Evolutionary conservation across 64 coral and sea anemone genomes (phyloP).

Genomic region (Dendronephthya gigantea): DNA sequence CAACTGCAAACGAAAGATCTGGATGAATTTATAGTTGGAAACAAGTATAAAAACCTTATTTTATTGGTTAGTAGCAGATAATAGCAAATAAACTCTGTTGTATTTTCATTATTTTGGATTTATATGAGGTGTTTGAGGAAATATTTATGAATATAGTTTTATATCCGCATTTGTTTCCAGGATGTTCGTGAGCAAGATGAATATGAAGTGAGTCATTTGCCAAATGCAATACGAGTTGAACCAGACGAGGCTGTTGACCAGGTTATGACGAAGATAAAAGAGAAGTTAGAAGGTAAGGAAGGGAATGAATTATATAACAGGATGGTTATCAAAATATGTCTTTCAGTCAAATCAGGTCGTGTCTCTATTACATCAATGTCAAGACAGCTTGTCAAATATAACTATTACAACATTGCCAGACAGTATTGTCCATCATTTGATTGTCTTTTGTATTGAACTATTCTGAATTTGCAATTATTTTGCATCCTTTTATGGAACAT

Average conservation of each 20-base stretch:
- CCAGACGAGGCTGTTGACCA: conserved; percentile 27
- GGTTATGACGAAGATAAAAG: conserved; percentile 29
- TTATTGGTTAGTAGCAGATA: conserved; percentile 47
- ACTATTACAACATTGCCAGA: too few species aligned
- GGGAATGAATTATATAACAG: not conserved
- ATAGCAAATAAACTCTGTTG: not conserved
- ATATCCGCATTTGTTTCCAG: conserved; percentile 6
- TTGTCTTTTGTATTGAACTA: too few species aligned
- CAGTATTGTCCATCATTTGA: too few species aligned
- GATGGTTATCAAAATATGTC: not conserved
- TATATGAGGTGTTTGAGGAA: not conserved
- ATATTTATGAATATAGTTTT: too few species aligned
- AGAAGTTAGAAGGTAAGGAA: conserved; percentile 5
- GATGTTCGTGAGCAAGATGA: conserved; percentile 43
- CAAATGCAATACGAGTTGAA: conserved; percentile 24
- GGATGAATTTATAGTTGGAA: conserved; percentile 22
- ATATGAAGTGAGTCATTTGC: conserved; percentile 50
- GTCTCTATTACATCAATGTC: too few species aligned
- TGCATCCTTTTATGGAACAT: too few species aligned
- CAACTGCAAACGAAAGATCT: conserved; percentile 48
- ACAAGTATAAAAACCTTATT: conserved; percentile 21
- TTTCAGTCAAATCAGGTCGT: too few species aligned
- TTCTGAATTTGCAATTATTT: too few species aligned
- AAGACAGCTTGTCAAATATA: too few species aligned
- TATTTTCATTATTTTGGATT: not conserved